Conservation (phyloP, 2,113 vertebrate genomes). For the Boleophthalmus pectinirostris region DNA sequence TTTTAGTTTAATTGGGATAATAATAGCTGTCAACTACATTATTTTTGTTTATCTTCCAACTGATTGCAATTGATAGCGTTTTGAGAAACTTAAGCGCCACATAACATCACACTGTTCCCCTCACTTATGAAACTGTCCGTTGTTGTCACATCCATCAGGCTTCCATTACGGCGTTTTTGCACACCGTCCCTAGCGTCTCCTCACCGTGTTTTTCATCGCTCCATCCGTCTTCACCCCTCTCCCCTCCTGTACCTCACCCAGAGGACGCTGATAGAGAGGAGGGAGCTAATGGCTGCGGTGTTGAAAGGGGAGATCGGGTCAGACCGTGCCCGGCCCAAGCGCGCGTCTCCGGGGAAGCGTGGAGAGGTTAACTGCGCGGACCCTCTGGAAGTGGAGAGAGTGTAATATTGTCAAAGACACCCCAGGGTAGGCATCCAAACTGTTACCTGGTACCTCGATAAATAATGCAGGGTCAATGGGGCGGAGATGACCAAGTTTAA, state of each 20-base stretch:
- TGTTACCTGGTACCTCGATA: slow-evolving; percentile 48
- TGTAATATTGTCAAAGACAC: slow-evolving; percentile 26
- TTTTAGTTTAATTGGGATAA: too few relatives aligned
- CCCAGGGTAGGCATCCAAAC: slow-evolving; percentile 39
- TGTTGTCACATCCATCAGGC: background rate
- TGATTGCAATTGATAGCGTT: slow-evolving; percentile 3
- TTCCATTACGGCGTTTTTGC: slow-evolving; percentile 13
- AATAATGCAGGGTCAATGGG: slow-evolving; percentile 62
- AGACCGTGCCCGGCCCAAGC: slow-evolving; percentile 14
- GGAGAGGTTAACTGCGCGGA: slow-evolving; percentile 20
- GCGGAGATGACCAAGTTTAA: slow-evolving; percentile 29
- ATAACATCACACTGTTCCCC: background rate
- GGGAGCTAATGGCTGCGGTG: slow-evolving; percentile 55
- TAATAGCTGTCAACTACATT: too few relatives aligned
- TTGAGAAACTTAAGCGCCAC: background rate
- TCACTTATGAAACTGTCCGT: background rate
- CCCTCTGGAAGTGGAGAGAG: slow-evolving; percentile 44
- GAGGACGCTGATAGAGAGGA: slow-evolving; percentile 31
- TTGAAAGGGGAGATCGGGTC: slow-evolving; percentile 43
- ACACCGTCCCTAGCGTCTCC: slow-evolving; percentile 4
- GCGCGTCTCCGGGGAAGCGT: slow-evolving; percentile 29
- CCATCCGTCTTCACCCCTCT: slow-evolving; percentile 42
- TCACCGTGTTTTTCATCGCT: slow-evolving; percentile 45
- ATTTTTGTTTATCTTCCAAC: background rate
- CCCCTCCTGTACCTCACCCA: slow-evolving; percentile 15